phyloP scores from a whole-genome alignment of 2,888 invertebrate species.

The Cryptocephalus primarius region DNA sequence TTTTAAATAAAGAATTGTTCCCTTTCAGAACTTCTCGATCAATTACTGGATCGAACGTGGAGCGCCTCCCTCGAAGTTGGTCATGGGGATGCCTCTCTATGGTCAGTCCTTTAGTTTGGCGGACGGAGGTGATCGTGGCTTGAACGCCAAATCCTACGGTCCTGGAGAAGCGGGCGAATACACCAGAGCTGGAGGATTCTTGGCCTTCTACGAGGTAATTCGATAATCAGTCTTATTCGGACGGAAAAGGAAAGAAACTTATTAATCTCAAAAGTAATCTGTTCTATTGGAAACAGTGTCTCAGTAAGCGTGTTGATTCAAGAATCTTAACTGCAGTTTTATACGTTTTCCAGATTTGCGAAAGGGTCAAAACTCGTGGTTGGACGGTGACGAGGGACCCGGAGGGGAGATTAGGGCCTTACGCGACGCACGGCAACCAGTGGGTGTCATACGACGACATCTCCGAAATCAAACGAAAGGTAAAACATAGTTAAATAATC shows the following conservation, averaged over 20 bases:
- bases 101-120: conserved; percentile 63
- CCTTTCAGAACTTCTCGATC: conserved; percentile 52
- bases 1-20: too few relatives aligned
- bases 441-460: conserved; percentile 74
- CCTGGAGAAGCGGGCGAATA: conserved; percentile 59
- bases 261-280: too few relatives aligned
- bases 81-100: conserved; percentile 68
- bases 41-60: conserved; percentile 61
- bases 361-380: conserved; percentile 46
- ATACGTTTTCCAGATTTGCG: conserved; percentile 44
- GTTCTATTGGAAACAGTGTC: too few relatives aligned
- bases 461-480: conserved; percentile 50
- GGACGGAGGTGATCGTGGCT: conserved; percentile 38
- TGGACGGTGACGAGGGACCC: conserved; percentile 52
- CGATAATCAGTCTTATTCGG: neutral
- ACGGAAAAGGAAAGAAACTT: too few relatives aligned
- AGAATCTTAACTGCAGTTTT: too few relatives aligned
- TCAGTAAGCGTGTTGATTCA: too few relatives aligned
- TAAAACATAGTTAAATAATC: conserved; percentile 7
- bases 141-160: conserved; percentile 51
- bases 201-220: conserved; percentile 63
- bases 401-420: conserved; percentile 58
- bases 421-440: conserved; percentile 57
- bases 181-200: conserved; percentile 60
- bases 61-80: conserved; percentile 52